Base-by-base conservation (phyloP, 2,888 invertebrate species). In the Drosophila setosimentum region DNA sequence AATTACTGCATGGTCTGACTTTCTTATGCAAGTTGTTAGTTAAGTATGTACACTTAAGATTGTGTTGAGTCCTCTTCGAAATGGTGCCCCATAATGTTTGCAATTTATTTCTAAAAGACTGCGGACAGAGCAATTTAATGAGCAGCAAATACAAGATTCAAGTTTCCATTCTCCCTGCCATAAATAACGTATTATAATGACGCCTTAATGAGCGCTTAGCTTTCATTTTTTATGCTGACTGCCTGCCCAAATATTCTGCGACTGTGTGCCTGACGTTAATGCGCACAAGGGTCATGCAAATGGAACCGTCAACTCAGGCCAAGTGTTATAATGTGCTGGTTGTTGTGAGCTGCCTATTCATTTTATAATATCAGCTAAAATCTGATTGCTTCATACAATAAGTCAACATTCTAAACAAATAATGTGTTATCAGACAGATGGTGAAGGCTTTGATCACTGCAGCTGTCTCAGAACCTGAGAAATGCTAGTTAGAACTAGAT, bases 131-230 rank as follows among this genome's bases (percentile, higher is more conserved):
- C 30, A 66, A 68, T 76, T 76, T 80, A 76, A 79, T 80, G 78
- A 69, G 76, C 76, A 63, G n/a, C 80, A 62, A 61, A 45, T 49
- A 55, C 63, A 21, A 37, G 51, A 29, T 24, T 54, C 40, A 30
- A 53, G 49, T 45, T 30, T 62, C 42, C 50, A 53, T 35, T 30
- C 55, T 49, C 59, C 63, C 59, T 53, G 64, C 40, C 45, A 68
- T 78, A 82, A 81, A 86, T 88, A 82, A 86, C 62, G 82, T 81
- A 88, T 80, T 83, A 73, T 76, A 80, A 83, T 81, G 79, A 67
- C 67, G 78, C 76, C 85, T 78, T 86, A 86, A 86, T 88, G 85
- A 88, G 83, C 68, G 81, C 83, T 86, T 77, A 80, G 83, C 73
- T 79, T 86, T 79, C 66, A 88, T 79, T 83, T 77, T 83, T 81